Conservation (phyloP, 2,888 invertebrate genomes). For the Papilio demoleus region DNA sequence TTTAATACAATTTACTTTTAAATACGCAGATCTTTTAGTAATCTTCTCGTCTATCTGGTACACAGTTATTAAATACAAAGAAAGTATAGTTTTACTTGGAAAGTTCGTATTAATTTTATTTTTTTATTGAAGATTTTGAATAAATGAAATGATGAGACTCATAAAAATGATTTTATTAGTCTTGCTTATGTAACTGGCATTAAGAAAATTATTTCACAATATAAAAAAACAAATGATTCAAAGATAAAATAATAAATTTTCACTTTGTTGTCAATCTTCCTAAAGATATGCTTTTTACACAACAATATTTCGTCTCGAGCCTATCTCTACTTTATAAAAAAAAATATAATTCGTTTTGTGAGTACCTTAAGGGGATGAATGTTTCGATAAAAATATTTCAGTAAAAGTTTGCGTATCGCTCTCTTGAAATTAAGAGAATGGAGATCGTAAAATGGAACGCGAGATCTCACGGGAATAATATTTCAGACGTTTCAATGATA, state of each 20-base stretch:
- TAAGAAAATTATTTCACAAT: too few relatives aligned
- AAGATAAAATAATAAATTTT: neutral
- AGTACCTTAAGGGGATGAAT: slow-evolving; percentile 6
- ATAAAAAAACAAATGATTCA: too few relatives aligned
- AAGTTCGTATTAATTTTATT: neutral
- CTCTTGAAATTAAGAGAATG: slow-evolving; percentile 17
- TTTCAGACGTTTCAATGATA: neutral
- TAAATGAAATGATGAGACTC: too few relatives aligned
- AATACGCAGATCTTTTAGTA: neutral
- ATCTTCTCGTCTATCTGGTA: neutral
- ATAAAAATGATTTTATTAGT: too few relatives aligned
- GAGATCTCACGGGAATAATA: slow-evolving; percentile 10
- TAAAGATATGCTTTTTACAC: neutral
- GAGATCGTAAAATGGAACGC: slow-evolving; percentile 21
- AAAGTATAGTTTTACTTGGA: neutral
- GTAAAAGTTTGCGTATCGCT: slow-evolving; percentile 18
- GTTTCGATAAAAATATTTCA: slow-evolving; percentile 8
- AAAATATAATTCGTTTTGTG: neutral
- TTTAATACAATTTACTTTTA: slow-evolving; percentile 1
- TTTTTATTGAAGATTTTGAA: too few relatives aligned
- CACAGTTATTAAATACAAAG: neutral
- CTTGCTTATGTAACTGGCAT: too few relatives aligned
- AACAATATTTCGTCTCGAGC: neutral
- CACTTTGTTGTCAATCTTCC: neutral
- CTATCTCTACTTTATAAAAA: neutral